phyloP scores from a whole-genome alignment of 2,888 invertebrate genomes.

The Lycophotia porphyrea region DNA sequence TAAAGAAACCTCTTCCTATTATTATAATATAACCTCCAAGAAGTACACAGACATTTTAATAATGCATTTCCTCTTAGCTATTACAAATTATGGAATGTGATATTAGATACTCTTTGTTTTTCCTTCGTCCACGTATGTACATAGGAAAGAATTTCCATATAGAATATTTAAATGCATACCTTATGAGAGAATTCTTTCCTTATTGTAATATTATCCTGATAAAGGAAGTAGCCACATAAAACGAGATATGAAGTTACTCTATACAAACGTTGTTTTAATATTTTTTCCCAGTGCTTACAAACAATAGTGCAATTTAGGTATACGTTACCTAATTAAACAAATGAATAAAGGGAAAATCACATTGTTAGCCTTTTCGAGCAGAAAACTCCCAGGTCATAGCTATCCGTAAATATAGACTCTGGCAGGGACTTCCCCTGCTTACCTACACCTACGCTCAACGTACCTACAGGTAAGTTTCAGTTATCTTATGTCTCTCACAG shows the following conservation, averaged over 20 bases:
- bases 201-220: constrained; percentile 48
- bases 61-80: constrained; percentile 39
- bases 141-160: constrained; percentile 56
- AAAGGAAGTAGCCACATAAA: constrained; percentile 8
- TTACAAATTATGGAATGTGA: constrained; percentile 53
- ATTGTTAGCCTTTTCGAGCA: not conserved
- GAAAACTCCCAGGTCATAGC: not conserved
- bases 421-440: not conserved
- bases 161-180: constrained; percentile 60
- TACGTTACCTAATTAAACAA: not conserved
- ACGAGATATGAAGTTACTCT: constrained; percentile 5
- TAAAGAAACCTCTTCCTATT: not conserved
- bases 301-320: not conserved
- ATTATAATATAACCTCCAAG: not conserved
- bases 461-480: not conserved
- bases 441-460: not conserved
- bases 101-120: constrained; percentile 47
- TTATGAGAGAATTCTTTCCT: constrained; percentile 52
- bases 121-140: constrained; percentile 49
- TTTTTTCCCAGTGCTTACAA: not conserved
- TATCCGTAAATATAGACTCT: not conserved
- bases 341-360: not conserved
- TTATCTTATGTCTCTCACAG: not conserved
- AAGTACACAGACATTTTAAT: constrained; percentile 37
- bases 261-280: not conserved